phyloP scores from a whole-genome alignment of 2,888 invertebrate genomes.

The Xanthostigma xanthostigma region DNA sequence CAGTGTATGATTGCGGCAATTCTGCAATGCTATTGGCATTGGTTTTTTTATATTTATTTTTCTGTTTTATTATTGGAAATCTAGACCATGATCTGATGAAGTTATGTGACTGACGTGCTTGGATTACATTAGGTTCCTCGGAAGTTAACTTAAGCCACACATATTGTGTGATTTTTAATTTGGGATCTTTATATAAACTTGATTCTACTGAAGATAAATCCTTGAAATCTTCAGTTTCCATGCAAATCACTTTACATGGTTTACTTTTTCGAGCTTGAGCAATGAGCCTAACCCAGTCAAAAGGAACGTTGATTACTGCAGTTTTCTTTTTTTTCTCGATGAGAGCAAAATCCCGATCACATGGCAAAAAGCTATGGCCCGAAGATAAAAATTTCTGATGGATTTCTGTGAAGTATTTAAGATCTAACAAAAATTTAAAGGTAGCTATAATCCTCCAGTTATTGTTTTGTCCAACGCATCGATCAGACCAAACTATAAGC shows the following conservation, averaged over 20 bases:
- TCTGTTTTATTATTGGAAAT: too few relatives aligned
- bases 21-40: too few relatives aligned
- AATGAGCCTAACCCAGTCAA: conserved; percentile 10
- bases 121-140: conserved; percentile 9
- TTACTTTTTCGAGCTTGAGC: conserved; percentile 9
- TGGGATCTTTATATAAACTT: conserved; percentile 5
- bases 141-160: conserved; percentile 11
- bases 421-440: too few relatives aligned
- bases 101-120: conserved; percentile 9
- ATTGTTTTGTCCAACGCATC: conserved; percentile 15
- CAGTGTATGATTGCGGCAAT: too few relatives aligned
- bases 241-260: conserved; percentile 7
- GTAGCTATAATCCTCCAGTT: conserved; percentile 7
- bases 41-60: too few relatives aligned
- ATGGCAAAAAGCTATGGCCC: conserved; percentile 14
- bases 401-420: conserved; percentile 12
- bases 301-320: conserved; percentile 8
- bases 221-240: conserved; percentile 7
- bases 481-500: conserved; percentile 14
- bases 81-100: too few relatives aligned
- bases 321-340: conserved; percentile 11
- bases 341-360: conserved; percentile 14
- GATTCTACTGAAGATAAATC: conserved; percentile 8
- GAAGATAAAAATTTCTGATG: conserved; percentile 14
- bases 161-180: conserved; percentile 12